Percentiles rank a stretch among this genome's conserved stretches.
phyloP scores from a whole-genome alignment of 2,113 vertebrate genomes.

The Zapornia atra region DNA sequence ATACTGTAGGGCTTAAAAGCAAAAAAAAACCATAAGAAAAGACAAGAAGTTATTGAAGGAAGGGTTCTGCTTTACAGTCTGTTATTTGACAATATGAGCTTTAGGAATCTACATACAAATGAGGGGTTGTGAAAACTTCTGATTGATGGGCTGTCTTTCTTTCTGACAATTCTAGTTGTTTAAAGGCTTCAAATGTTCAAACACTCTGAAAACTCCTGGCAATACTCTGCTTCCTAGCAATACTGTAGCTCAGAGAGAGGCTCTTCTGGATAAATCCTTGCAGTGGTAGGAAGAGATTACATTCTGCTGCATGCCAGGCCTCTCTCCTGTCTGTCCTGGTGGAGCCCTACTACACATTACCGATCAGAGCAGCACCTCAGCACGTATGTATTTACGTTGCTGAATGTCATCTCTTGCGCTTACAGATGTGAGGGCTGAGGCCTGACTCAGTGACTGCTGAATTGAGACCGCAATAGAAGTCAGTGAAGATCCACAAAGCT shows the following conservation, averaged over 20 bases:
- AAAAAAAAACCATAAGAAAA: too few species aligned
- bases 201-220: neutral
- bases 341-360: neutral
- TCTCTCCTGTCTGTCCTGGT: neutral
- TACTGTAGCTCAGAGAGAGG: neutral
- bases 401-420: neutral
- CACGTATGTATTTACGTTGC: neutral
- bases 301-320: neutral
- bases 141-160: neutral
- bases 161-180: neutral
- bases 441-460: neutral
- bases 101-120: constrained; percentile 1
- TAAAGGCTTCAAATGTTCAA: neutral
- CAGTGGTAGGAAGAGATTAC: neutral
- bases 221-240: neutral
- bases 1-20: neutral
- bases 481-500: neutral
- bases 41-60: neutral
- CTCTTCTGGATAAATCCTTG: neutral
- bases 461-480: neutral
- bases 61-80: neutral
- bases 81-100: neutral
- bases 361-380: neutral
- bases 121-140: constrained; percentile 4
- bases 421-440: neutral